A percentile compares a stretch with the other conserved stretches of the same genome.
Conservation (phyloP, 2,113 vertebrate genomes). For the Elephantulus edwardii region DNA sequence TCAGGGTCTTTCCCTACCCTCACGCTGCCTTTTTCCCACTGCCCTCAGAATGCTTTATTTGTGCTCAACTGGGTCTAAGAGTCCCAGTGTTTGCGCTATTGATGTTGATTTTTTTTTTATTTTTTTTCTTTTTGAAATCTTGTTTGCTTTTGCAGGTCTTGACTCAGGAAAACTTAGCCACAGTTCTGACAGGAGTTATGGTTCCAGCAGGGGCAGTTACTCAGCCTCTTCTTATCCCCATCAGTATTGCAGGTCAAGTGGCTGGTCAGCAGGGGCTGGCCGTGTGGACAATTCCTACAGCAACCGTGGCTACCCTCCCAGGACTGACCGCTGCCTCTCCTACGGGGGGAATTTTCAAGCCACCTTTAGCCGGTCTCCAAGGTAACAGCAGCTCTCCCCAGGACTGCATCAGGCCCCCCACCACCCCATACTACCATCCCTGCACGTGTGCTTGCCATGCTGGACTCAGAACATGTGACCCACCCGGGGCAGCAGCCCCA, state of each 20-base stretch:
- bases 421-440: constrained; percentile 50
- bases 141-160: constrained; percentile 92
- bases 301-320: constrained; percentile 92
- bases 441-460: constrained; percentile 38
- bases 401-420: constrained; percentile 71
- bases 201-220: constrained; percentile 94
- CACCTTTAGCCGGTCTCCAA: constrained; percentile 93
- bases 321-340: constrained; percentile 89
- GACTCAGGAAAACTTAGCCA: constrained; percentile 97
- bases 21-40: not conserved
- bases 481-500: constrained; percentile 24
- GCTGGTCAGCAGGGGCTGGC: constrained; percentile 95
- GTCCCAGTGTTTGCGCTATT: constrained; percentile 79
- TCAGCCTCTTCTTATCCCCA: constrained; percentile 97
- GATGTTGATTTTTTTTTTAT: constrained; percentile 84
- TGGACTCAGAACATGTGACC: constrained; percentile 67
- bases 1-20: not conserved
- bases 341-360: constrained; percentile 92
- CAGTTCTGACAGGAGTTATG: constrained; percentile 98
- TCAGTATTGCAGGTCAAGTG: constrained; percentile 95
- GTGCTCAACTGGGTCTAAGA: constrained; percentile 71
- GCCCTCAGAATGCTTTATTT: constrained; percentile 75
- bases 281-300: constrained; percentile 94
- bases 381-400: constrained; percentile 85
- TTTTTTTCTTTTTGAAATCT: constrained; percentile 88